Base-by-base conservation (phyloP, 1,140 invertebrate species). In the Drosophila virilis region DNA sequence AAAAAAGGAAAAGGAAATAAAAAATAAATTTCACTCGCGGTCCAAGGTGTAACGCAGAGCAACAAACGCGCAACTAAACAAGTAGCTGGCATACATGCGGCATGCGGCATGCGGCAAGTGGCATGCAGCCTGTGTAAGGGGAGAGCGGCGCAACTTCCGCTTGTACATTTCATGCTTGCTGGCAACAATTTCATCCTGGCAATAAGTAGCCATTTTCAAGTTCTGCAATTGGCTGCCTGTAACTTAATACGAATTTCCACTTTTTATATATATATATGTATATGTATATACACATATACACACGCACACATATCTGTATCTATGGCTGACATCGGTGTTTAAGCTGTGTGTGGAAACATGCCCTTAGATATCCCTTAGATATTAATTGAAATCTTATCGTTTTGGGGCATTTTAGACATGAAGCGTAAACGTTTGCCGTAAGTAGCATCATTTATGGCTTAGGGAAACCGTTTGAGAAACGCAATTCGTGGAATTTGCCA, bases 321-420 rank as follows among this genome's bases (percentile, higher is more conserved):
- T 45, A 33, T 43, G 48, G 57, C 54, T 55, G 61, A 37, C 67
- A 70, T 60, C 50, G 10, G 46, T 50, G 52, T 59, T 66, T 66
- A 60, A 72, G 54, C 60, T 55, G 43, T 32, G n/a, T 8, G n/a
- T 6, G 48, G 8, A 8, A 4, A n/a, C n/a, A 32, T 13, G 3
- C 12, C 17, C 17, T 17, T 17, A 17, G 17, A 35, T 7, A 13
- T 57, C 52, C 40, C 68, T 61, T 32, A 54, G n/a, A 66, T 71
- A 78, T 66, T 78, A 78, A 78, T 78, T 75, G 76, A 78, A 78
- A 78, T 78, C 72, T 74, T 75, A 78, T 78, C 65, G 72, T 73
- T 75, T 74, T 13, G 42, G 38, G 32, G 38, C 66, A 69, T 69
- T 61, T 60, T 37, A 35, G 22, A 43, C 15, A 58, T 67, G 50